phyloP scores from a whole-genome alignment of 2,113 vertebrate genomes.

The Todiramphus chloris region DNA sequence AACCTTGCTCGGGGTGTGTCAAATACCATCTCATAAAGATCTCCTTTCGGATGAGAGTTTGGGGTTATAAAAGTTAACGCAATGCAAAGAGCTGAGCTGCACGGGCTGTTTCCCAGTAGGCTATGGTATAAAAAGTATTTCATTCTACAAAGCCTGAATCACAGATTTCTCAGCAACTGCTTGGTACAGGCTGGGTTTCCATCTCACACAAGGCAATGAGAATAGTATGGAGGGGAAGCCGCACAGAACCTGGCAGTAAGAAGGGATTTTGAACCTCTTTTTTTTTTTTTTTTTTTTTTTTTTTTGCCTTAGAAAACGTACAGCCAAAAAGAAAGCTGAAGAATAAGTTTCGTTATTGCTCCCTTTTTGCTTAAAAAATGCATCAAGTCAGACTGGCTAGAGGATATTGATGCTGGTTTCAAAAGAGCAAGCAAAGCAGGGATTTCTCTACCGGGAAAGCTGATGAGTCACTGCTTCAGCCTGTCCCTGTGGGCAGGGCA shows the following conservation, averaged over 20 bases:
- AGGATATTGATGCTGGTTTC: neutral
- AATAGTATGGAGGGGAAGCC: neutral
- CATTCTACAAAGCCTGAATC: neutral
- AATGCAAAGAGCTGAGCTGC: neutral
- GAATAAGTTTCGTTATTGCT: neutral
- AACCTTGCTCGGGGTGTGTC: conserved; percentile 13
- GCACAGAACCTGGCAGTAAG: neutral
- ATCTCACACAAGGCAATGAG: neutral
- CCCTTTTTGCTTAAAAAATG: neutral
- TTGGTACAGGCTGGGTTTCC: neutral
- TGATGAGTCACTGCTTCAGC: conserved; percentile 8
- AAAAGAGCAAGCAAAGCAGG: neutral
- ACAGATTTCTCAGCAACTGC: conserved; percentile 3
- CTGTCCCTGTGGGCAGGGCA: conserved; percentile 6
- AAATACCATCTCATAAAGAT: neutral
- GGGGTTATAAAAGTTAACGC: conserved; percentile 8
- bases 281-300: too few relatives aligned
- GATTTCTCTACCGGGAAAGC: conserved; percentile 30
- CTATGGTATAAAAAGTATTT: neutral
- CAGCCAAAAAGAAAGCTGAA: neutral
- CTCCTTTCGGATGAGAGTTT: neutral
- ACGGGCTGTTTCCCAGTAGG: neutral
- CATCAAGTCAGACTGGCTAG: neutral
- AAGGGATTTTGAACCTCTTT: neutral
- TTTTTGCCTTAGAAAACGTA: neutral